phyloP scores from a whole-genome alignment of 2,888 invertebrate species.

The Synergus umbraculus region DNA sequence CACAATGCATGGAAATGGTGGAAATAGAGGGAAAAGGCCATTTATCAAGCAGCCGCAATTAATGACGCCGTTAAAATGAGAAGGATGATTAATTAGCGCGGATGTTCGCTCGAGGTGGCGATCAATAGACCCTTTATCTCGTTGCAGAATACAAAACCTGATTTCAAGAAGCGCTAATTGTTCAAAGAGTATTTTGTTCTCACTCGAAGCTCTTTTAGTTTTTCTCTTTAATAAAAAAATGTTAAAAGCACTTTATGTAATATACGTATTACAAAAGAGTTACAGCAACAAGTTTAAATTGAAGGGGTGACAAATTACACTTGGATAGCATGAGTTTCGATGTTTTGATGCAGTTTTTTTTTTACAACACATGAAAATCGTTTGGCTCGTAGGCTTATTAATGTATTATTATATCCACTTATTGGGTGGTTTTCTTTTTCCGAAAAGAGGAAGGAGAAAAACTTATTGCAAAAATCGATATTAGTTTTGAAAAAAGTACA shows the following conservation, averaged over 20 bases:
- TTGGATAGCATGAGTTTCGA: constrained; percentile 11
- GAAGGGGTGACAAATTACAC: not conserved
- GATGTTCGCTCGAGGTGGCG: not conserved
- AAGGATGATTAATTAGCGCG: constrained; percentile 5
- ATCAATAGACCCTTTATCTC: constrained; percentile 27
- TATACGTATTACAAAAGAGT: not conserved
- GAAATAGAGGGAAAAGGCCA: not conserved
- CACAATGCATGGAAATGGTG: not conserved
- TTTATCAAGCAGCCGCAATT: constrained; percentile 20
- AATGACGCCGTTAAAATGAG: constrained; percentile 12
- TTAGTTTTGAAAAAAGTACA: not conserved
- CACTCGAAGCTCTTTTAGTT: not conserved
- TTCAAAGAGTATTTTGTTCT: not conserved
- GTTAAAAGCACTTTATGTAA: too few species aligned
- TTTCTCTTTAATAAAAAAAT: too few species aligned
- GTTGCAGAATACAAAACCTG: not conserved
- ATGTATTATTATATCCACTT: not conserved
- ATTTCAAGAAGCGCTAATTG: not conserved
- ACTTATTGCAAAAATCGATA: not conserved
- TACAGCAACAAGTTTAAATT: constrained; percentile 29
- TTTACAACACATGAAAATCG: not conserved
- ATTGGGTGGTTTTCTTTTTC: not conserved
- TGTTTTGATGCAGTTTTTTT: constrained; percentile 13
- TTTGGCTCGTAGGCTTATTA: not conserved
- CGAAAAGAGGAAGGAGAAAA: not conserved